These are phyloP conservation scores for Lissocephala sabroskyi DNA, from an alignment of 2,888 invertebrate species.

Conservation along the genomic window DNA sequence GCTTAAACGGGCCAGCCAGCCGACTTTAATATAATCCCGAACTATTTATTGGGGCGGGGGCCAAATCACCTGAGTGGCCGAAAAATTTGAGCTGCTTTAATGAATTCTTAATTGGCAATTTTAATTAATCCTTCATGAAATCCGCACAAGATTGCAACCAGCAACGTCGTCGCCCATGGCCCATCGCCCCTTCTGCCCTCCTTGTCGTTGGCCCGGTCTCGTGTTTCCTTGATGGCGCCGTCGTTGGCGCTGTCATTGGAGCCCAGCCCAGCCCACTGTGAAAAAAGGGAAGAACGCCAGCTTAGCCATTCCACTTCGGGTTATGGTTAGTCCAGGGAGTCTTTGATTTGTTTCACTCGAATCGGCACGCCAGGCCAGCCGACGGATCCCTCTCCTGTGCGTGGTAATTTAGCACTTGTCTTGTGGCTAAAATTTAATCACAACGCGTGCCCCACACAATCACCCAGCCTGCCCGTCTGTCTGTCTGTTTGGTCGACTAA, in stretches of 20 bases:
- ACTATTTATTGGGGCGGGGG: no score
- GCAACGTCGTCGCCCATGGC: not conserved
- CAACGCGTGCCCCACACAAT: slow-evolving; percentile 12
- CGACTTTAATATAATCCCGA: no score
- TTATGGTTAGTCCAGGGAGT: not conserved
- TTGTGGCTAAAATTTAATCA: slow-evolving; percentile 49
- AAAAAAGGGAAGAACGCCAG: not conserved
- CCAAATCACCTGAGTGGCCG: not conserved
- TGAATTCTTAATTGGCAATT: slow-evolving; percentile 66
- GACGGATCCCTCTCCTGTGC: slow-evolving; percentile 2
- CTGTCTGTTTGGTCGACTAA: no score
- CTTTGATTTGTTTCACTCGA: slow-evolving; percentile 39
- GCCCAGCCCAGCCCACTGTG: slow-evolving; percentile 1
- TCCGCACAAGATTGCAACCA: slow-evolving; percentile 40
- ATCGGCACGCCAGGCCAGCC: no score
- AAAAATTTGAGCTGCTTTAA: slow-evolving; percentile 47
- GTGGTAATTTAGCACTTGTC: slow-evolving; percentile 51
- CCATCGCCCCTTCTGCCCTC: no score
- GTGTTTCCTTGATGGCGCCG: no score
- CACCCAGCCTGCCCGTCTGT: no score
- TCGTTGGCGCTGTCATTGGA: not conserved
- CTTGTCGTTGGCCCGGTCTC: no score
- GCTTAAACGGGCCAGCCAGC: no score
- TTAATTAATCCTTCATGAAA: slow-evolving; percentile 60
- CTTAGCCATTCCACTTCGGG: not conserved